Evolutionary conservation across 1,140 invertebrate genomes (phyloP).

Genomic region (Drosophila repletoides): DNA sequence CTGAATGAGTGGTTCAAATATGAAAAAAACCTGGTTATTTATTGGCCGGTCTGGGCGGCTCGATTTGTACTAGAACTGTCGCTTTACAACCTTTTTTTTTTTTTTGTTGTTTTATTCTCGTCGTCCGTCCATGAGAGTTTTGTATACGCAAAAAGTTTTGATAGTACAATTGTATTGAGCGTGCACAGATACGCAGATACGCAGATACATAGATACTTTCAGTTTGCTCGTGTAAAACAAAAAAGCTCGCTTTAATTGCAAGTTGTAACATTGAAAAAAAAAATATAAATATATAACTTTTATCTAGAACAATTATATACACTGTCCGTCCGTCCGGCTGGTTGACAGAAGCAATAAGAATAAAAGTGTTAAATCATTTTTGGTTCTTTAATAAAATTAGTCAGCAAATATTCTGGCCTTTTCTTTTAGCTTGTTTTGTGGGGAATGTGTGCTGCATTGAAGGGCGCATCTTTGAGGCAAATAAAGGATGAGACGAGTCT

Average conservation of each 20-base stretch:
- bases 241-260: slow-evolving; percentile 49
- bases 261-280: slow-evolving; percentile 56
- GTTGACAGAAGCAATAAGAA: background rate
- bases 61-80: slow-evolving; percentile 8
- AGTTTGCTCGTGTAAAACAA: slow-evolving; percentile 3
- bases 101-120: no score
- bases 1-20: slow-evolving; percentile 5
- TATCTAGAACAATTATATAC: slow-evolving; percentile 18
- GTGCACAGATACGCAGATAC: no score
- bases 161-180: no score
- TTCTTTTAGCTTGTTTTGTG: no score
- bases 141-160: slow-evolving; percentile 10
- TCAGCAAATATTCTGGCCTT: no score
- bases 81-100: slow-evolving; percentile 21
- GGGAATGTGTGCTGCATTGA: no score
- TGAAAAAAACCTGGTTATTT: slow-evolving; percentile 14
- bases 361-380: background rate
- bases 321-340: no score
- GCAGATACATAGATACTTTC: no score
- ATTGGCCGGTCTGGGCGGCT: slow-evolving; percentile 12
- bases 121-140: no score
- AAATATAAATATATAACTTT: slow-evolving; percentile 30
- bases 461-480: no score
- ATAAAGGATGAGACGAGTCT: no score
- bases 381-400: background rate